A percentile compares a stretch with the other conserved stretches of the same genome.
Evolutionary conservation across 1,140 invertebrate genomes (phyloP).

Genomic region (Zelostemma sp.): DNA sequence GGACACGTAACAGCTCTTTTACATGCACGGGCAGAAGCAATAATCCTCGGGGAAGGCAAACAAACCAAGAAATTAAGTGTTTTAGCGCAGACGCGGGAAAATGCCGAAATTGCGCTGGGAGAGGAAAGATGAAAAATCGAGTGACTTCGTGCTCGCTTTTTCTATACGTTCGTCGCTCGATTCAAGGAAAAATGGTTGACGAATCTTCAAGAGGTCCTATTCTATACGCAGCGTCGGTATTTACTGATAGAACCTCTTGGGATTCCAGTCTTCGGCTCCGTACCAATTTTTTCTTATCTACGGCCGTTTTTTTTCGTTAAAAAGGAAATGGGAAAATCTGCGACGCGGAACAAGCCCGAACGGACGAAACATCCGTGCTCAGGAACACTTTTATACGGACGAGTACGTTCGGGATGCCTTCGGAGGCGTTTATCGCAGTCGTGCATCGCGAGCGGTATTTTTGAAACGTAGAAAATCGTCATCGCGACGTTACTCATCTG

Average conservation of each 20-base stretch:
- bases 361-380: too few species aligned
- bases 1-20: too few species aligned
- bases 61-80: not conserved
- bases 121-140: not conserved
- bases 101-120: not conserved
- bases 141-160: not conserved
- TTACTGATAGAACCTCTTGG: not conserved
- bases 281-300: constrained; percentile 22
- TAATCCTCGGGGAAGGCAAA: too few species aligned
- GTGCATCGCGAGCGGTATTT: not conserved
- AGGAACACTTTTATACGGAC: not conserved
- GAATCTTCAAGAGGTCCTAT: not conserved
- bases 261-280: constrained; percentile 20
- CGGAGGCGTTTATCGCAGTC: not conserved
- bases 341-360: too few species aligned
- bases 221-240: not conserved
- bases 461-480: not conserved
- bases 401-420: not conserved
- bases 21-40: too few species aligned
- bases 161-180: not conserved
- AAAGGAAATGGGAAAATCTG: too few species aligned
- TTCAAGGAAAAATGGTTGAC: not conserved
- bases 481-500: constrained; percentile 36
- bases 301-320: constrained; percentile 11
- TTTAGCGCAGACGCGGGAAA: not conserved